Evolutionary conservation across 2,888 invertebrate genomes (phyloP).

Genomic region (Nemapogon koenigi): DNA sequence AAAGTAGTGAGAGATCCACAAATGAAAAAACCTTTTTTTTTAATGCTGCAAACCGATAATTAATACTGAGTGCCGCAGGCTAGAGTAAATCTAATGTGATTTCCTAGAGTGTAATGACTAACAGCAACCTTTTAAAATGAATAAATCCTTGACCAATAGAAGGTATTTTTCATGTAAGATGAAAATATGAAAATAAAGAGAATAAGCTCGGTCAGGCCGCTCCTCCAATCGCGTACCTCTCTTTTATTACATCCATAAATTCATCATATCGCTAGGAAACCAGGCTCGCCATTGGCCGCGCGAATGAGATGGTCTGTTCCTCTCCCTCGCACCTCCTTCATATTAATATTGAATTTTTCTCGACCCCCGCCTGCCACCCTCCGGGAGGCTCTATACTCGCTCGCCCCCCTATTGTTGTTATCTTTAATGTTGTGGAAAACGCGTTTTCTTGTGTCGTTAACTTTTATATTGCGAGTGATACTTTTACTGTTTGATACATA

Average conservation of each 20-base stretch:
- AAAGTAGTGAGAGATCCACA: too few species aligned
- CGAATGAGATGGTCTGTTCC: conserved; percentile 52
- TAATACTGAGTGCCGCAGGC: too few species aligned
- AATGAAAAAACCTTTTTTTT: too few species aligned
- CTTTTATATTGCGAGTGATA: conserved; percentile 66
- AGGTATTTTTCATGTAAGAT: too few species aligned
- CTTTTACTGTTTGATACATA: conserved; percentile 61
- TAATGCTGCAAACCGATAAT: too few species aligned
- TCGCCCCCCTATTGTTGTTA: conserved; percentile 65
- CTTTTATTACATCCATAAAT: conserved; percentile 86
- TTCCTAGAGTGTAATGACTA: too few species aligned
- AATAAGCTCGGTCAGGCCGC: conserved; percentile 59
- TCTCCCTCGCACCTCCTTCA: conserved; percentile 72
- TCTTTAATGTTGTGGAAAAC: conserved; percentile 67
- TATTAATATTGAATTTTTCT: conserved; percentile 85
- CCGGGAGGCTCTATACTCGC: conserved; percentile 62
- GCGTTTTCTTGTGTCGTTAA: conserved; percentile 67
- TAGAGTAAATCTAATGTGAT: too few species aligned
- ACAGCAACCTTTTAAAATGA: too few species aligned
- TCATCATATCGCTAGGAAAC: conserved; percentile 71
- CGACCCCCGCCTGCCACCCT: conserved; percentile 63
- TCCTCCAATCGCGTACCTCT: conserved; percentile 72
- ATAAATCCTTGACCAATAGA: too few species aligned
- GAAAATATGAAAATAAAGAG: conserved; percentile 63
- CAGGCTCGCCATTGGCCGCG: conserved; percentile 64